phyloP scores from a whole-genome alignment of 1,140 invertebrate species.

The Sarcophaga bullata region DNA sequence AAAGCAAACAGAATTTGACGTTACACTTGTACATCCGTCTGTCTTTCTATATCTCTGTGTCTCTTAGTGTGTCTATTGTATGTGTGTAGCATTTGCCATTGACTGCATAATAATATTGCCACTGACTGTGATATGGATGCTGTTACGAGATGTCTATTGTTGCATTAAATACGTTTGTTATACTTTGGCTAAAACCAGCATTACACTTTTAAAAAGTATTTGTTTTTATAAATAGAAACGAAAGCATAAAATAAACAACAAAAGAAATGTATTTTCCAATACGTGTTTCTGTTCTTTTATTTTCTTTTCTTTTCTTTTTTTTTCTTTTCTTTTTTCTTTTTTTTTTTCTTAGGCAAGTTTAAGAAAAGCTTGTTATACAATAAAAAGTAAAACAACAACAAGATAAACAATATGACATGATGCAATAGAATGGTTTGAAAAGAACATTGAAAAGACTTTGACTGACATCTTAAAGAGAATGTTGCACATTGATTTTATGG shows the following conservation, averaged over 20 bases:
- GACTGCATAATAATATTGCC: background rate
- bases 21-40: background rate
- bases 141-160: slow-evolving; percentile 1
- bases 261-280: too few relatives aligned
- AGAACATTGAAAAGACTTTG: background rate
- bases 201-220: too few relatives aligned
- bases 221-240: too few relatives aligned
- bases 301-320: background rate
- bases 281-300: too few relatives aligned
- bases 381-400: too few relatives aligned
- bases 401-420: background rate
- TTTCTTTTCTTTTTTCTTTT: background rate
- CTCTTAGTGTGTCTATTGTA: too few relatives aligned
- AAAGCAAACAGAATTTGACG: background rate
- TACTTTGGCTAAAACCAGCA: background rate
- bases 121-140: slow-evolving; percentile 9
- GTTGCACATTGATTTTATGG: slow-evolving; percentile 1
- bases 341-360: background rate
- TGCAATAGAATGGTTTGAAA: background rate
- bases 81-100: background rate
- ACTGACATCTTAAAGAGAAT: background rate
- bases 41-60: background rate
- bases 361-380: too few relatives aligned
- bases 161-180: background rate
- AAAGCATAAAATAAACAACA: too few relatives aligned